These are phyloP conservation scores for Ecliptopera silaceata DNA, from an alignment of 2,888 invertebrate genomes.

Conservation along the genomic window DNA sequence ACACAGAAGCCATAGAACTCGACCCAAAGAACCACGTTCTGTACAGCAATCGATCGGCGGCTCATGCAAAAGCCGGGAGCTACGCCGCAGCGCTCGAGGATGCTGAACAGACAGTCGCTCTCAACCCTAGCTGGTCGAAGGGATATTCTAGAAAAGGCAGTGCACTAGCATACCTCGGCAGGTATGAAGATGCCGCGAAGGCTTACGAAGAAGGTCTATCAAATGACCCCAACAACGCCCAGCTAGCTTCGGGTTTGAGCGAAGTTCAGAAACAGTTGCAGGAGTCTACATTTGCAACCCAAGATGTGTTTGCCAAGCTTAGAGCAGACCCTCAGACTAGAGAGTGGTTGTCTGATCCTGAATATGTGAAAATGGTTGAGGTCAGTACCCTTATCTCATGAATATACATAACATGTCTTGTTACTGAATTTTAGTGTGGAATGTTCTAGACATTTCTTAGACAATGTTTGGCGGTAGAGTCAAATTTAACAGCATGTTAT, in stretches of 20 bases:
- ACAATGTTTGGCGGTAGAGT: neutral
- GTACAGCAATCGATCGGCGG: constrained; percentile 96
- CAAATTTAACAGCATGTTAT: neutral
- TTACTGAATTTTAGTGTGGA: neutral
- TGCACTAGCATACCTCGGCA: constrained; percentile 90
- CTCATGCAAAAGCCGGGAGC: constrained; percentile 91
- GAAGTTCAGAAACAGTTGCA: constrained; percentile 80
- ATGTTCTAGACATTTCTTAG: neutral
- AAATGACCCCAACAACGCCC: constrained; percentile 88
- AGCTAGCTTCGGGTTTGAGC: constrained; percentile 85
- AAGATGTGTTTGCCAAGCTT: constrained; percentile 83
- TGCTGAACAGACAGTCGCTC: constrained; percentile 90
- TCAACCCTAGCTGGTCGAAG: constrained; percentile 94
- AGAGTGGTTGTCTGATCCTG: constrained; percentile 88
- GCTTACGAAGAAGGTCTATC: constrained; percentile 88
- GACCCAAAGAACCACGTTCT: constrained; percentile 94
- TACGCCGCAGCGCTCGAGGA: constrained; percentile 90
- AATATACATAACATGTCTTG: neutral
- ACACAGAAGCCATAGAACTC: constrained; percentile 91
- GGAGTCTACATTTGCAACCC: constrained; percentile 46
- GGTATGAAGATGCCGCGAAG: constrained; percentile 88
- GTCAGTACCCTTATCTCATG: constrained; percentile 46
- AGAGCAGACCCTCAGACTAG: constrained; percentile 86
- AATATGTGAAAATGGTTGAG: constrained; percentile 85
- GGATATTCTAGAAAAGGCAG: constrained; percentile 95